Evolutionary conservation across 2,888 invertebrate genomes (phyloP).

Genomic region (Enoplolaimus lenunculus): DNA sequence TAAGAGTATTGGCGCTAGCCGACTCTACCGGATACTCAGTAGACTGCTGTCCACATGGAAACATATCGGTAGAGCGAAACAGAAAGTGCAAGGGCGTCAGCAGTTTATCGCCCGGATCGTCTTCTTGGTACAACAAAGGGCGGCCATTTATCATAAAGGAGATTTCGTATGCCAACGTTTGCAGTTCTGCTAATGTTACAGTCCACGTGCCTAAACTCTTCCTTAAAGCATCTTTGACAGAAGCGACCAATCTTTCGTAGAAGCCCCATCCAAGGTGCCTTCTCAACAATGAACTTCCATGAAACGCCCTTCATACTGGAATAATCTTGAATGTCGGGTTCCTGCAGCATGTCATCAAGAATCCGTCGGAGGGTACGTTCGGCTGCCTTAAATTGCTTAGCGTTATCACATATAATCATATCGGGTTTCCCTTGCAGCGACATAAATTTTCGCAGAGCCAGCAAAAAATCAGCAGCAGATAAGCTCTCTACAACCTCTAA

Average conservation of each 20-base stretch:
- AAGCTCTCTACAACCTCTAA: background rate
- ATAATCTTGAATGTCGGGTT: background rate
- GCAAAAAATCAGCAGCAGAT: background rate
- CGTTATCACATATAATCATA: background rate
- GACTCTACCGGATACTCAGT: background rate
- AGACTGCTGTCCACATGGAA: background rate
- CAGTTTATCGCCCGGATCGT: background rate
- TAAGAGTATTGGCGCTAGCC: background rate
- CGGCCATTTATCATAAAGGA: background rate
- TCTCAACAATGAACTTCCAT: background rate
- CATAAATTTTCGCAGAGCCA: background rate
- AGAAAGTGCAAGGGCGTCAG: background rate
- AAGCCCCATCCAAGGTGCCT: background rate
- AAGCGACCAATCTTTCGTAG: background rate
- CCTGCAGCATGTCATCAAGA: background rate
- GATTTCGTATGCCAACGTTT: background rate
- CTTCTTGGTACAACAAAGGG: background rate
- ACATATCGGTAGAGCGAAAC: background rate
- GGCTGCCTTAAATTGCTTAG: background rate
- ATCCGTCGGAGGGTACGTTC: background rate
- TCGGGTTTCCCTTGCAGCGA: background rate
- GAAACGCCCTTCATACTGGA: background rate
- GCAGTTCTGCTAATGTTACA: background rate
- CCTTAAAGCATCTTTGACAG: background rate
- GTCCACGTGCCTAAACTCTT: background rate